phyloP scores from a whole-genome alignment of 2,888 invertebrate species.

The Xanthia togata region DNA sequence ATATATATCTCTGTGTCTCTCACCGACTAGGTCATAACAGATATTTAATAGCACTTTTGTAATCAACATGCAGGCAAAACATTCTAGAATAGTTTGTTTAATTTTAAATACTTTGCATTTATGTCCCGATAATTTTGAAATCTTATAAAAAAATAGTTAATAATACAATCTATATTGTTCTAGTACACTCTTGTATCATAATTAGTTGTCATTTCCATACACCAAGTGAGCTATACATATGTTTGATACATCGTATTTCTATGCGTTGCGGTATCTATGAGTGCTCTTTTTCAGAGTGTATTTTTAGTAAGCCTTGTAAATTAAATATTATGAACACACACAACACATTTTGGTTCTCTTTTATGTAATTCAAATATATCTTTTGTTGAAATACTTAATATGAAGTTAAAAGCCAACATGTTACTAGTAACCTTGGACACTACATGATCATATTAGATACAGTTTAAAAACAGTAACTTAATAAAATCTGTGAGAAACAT shows the following conservation, averaged over 20 bases:
- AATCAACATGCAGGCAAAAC: neutral
- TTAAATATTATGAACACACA: neutral
- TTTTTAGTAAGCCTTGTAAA: neutral
- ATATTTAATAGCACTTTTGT: constrained; percentile 14
- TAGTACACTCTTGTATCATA: neutral
- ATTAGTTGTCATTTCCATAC: neutral
- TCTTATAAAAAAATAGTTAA: neutral
- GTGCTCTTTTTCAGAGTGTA: neutral
- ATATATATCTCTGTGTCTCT: constrained; percentile 7
- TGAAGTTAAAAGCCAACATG: neutral
- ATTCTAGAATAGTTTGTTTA: neutral
- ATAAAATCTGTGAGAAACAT: neutral
- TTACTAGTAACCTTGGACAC: constrained; percentile 29
- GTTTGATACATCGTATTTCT: neutral
- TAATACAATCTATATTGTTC: neutral
- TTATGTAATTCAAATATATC: neutral
- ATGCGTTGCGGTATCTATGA: neutral
- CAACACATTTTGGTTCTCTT: neutral
- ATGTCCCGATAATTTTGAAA: neutral
- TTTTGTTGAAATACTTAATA: constrained; percentile 13
- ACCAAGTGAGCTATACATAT: neutral
- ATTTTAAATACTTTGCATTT: constrained; percentile 4
- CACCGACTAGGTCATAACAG: neutral
- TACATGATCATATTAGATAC: constrained; percentile 8
- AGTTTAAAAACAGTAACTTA: constrained; percentile 25